Base-by-base conservation (phyloP, 2,797 vertebrate species). In the Psittacula derbiana region DNA sequence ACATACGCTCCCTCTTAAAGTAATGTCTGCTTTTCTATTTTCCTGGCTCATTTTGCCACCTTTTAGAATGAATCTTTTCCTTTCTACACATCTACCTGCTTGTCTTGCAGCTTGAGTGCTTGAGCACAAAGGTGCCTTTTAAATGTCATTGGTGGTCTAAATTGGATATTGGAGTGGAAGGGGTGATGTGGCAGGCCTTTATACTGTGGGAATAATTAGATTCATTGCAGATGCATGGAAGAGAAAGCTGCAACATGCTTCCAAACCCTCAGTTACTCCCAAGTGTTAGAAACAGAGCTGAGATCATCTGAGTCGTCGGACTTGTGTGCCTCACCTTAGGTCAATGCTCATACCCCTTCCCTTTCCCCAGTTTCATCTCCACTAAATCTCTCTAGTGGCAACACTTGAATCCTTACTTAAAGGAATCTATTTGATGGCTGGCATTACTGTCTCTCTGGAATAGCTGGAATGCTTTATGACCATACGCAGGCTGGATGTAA, bases 401-500 rank as follows among this genome's bases (percentile, higher is more conserved):
- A 30, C 65, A 58, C 5, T 41, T 69, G 61, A 11, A 13, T 47
- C 28, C 23, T 18, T n/a, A 23, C 38, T 20, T 16, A 17, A 12
- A 41, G 38, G 16, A 38, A 4, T 28, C 65, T 38, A 1, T 61
- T 12, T 30, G 33, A 38, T 40, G 67, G 16, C 41, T 38, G 46
- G 50, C 27, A 16, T 16, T 10, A 15, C 36, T 25, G 58, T 36
- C 38, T 81, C 8, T 16, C 50, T 6, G 18, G 33, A 55, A 40
- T 4, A 55, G 67, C 73, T 16, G 28, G 15, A 28, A 24, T 44
- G 55, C 41, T 75, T 80, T 17, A 18, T 36, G 58, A 16, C 8
- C 10, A 0, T 3, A 15, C 1, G 2, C 25, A 28, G 52, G 16
- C 28, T 62, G 6, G 41, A 12, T 52, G 24, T 11, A 46, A 86